Conservation (phyloP, 1,140 invertebrate species). For the Hypothenemus hampei region DNA sequence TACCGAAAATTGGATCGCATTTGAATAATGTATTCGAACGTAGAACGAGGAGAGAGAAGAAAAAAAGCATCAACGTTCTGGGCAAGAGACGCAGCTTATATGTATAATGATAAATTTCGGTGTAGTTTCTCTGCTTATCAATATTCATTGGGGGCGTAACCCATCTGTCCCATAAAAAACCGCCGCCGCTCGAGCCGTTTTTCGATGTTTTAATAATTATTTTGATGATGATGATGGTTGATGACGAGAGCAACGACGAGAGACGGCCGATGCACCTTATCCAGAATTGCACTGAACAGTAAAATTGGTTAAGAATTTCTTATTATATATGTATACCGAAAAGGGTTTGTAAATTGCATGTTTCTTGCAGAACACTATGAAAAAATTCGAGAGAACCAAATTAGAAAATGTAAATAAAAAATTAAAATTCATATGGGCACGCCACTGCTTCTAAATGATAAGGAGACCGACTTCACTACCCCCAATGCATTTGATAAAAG, state of each 20-base stretch:
- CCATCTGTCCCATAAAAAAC: constrained; percentile 40
- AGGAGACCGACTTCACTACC: too few species aligned
- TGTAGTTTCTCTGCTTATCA: constrained; percentile 32
- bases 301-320: too few species aligned
- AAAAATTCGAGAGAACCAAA: background rate
- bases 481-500: too few species aligned
- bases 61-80: background rate
- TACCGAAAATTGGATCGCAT: constrained; percentile 11
- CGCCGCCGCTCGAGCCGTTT: constrained; percentile 9
- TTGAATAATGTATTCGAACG: constrained; percentile 8
- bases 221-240: background rate
- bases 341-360: too few species aligned
- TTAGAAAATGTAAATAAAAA: too few species aligned
- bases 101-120: constrained; percentile 21
- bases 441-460: too few species aligned
- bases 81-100: too few species aligned
- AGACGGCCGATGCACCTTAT: background rate
- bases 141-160: constrained; percentile 40
- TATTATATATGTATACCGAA: too few species aligned
- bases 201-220: constrained; percentile 24
- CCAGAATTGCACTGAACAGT: too few species aligned
- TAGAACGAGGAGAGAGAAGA: too few species aligned
- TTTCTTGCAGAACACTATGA: background rate
- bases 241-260: background rate
- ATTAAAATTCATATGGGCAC: too few species aligned